A percentile compares a stretch with the other conserved stretches of the same genome.
Evolutionary conservation across 2,888 invertebrate genomes (phyloP).

Genomic region (Nomada flava): DNA sequence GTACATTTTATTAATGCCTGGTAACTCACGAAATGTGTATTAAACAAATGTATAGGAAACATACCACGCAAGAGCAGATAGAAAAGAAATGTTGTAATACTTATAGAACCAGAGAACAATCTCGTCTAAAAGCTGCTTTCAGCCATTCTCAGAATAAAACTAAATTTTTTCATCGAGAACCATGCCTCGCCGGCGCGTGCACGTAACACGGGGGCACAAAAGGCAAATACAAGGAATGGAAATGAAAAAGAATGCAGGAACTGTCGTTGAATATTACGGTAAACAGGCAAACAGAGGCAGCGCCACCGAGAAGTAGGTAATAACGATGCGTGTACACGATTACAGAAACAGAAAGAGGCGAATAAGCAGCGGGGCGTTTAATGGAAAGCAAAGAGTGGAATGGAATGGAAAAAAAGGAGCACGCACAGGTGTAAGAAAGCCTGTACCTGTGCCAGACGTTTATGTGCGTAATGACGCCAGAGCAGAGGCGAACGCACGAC

Average conservation of each 20-base stretch:
- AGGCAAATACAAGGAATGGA: neutral
- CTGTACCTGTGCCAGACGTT: conserved; percentile 41
- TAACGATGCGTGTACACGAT: conserved; percentile 14
- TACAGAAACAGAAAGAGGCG: neutral
- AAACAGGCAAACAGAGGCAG: neutral
- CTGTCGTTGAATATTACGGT: neutral
- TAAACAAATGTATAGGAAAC: too few species aligned
- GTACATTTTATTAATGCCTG: too few species aligned
- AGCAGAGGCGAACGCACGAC: conserved; percentile 42
- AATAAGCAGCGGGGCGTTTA: neutral
- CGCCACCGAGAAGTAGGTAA: neutral
- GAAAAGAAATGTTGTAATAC: too few species aligned
- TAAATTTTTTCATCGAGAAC: too few species aligned
- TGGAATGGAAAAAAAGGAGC: neutral
- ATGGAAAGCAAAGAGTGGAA: neutral
- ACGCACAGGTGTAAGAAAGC: conserved; percentile 52
- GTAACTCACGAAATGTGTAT: too few species aligned
- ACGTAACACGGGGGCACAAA: too few species aligned
- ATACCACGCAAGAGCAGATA: too few species aligned
- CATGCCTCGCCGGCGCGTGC: too few species aligned
- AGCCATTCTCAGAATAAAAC: too few species aligned
- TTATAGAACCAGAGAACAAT: too few species aligned
- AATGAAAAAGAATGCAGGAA: neutral
- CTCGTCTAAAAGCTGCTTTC: too few species aligned
- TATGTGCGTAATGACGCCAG: conserved; percentile 37